Conservation (phyloP, 2,797 vertebrate species). For the Myotis myotis region DNA sequence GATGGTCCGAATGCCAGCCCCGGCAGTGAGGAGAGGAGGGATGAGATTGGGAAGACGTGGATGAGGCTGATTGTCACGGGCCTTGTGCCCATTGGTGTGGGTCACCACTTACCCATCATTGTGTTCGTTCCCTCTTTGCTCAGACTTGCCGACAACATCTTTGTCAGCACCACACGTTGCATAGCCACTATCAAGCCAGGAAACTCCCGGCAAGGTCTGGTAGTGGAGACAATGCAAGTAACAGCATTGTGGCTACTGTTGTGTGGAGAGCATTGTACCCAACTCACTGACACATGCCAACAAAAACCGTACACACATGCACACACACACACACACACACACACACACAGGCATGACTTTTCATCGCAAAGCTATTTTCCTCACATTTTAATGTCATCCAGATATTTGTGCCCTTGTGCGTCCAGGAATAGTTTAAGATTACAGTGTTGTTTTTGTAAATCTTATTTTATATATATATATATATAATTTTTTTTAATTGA, state of each 20-base stretch:
- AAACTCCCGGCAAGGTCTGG: neutral
- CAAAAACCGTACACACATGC: neutral
- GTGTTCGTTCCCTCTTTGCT: neutral
- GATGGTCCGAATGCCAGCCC: too few relatives aligned
- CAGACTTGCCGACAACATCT: accelerated
- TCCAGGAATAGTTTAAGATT: neutral
- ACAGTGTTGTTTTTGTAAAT: too few relatives aligned
- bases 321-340: accelerated
- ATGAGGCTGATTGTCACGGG: too few relatives aligned
- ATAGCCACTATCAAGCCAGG: neutral
- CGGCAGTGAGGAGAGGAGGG: neutral
- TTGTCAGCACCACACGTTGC: neutral
- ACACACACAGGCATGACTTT: accelerated
- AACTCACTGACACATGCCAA: neutral
- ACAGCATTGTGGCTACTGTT: neutral
- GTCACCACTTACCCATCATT: too few relatives aligned
- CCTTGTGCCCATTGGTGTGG: accelerated
- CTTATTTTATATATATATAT: too few relatives aligned
- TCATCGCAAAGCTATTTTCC: neutral
- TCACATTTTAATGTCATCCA: neutral
- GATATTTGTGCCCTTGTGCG: neutral
- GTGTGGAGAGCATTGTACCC: neutral
- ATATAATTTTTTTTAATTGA: too few relatives aligned
- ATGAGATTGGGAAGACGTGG: neutral
- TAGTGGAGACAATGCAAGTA: neutral